phyloP scores from a whole-genome alignment of 2,113 vertebrate species.

The Atrichornis clamosus region DNA sequence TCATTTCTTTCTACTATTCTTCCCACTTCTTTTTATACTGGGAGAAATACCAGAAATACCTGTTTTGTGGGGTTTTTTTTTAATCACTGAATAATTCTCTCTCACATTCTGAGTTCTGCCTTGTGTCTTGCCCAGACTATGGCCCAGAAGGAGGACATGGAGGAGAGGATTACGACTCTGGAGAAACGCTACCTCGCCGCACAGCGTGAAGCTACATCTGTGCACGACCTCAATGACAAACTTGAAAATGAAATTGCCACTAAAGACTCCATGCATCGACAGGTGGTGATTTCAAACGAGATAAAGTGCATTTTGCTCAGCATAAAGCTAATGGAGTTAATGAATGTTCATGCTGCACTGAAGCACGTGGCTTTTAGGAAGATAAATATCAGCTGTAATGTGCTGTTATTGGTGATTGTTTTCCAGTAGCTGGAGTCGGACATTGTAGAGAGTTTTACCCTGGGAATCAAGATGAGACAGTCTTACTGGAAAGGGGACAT shows the following conservation, averaged over 20 bases:
- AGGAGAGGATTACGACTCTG: constrained; percentile 96
- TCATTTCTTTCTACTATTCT: not conserved
- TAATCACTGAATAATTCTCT: not conserved
- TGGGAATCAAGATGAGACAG: not conserved
- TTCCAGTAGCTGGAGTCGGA: not conserved
- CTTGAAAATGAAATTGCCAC: constrained; percentile 98
- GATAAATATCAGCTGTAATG: not conserved
- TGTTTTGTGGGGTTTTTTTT: not conserved
- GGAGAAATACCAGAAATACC: not conserved
- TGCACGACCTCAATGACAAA: constrained; percentile 97
- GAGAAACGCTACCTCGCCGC: constrained; percentile 98
- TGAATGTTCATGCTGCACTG: not conserved
- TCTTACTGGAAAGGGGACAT: not conserved
- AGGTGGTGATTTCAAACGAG: constrained; percentile 72
- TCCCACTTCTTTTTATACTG: not conserved
- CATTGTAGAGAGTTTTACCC: not conserved
- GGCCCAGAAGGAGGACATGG: constrained; percentile 99
- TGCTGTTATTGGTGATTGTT: not conserved
- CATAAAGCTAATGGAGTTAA: not conserved
- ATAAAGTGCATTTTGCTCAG: not conserved
- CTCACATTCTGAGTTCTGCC: not conserved
- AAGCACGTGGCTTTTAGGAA: not conserved
- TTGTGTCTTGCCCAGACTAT: constrained; percentile 75
- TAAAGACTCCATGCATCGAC: constrained; percentile 90
- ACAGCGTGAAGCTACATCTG: constrained; percentile 94